A percentile compares a stretch with the other conserved stretches of the same genome.
Conservation (phyloP, 2,797 vertebrate genomes). For the Ptychobarbus kaznakovi region DNA sequence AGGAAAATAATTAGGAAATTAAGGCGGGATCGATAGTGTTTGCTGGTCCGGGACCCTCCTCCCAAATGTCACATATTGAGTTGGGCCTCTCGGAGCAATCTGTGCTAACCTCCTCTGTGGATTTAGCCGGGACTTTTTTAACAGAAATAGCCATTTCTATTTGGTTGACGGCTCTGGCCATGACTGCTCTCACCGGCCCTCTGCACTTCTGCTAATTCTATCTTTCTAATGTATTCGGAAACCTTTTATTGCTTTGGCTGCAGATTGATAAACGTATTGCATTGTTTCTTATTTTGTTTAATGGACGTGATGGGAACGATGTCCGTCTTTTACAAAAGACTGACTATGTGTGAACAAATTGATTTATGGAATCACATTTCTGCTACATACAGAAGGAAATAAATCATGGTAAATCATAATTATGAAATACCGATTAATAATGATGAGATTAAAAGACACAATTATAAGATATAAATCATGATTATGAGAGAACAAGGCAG, state of each 20-base stretch:
- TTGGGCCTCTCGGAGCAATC: constrained; percentile 82
- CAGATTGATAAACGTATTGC: constrained; percentile 72
- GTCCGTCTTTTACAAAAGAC: not conserved
- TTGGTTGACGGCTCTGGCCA: constrained; percentile 74
- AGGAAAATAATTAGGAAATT: constrained; percentile 87
- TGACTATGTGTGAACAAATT: not conserved
- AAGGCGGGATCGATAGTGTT: constrained; percentile 80
- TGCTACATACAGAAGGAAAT: not conserved
- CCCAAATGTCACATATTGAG: constrained; percentile 62
- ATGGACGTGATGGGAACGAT: constrained; percentile 67
- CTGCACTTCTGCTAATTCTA: constrained; percentile 75
- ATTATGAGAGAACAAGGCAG: not conserved
- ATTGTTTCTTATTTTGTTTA: constrained; percentile 73
- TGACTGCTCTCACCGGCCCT: constrained; percentile 69
- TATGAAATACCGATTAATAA: not conserved
- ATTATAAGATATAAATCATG: not conserved
- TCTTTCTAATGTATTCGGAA: constrained; percentile 78
- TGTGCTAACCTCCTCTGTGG: constrained; percentile 79
- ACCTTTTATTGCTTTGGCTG: constrained; percentile 73
- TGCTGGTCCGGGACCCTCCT: constrained; percentile 66
- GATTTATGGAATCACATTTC: not conserved
- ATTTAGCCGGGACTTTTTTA: constrained; percentile 69
- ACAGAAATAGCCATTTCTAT: constrained; percentile 79
- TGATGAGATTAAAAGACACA: not conserved
- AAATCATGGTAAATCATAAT: not conserved